Conservation (phyloP, 1,140 invertebrate species). For the Pseudomyrmex pallidus region DNA sequence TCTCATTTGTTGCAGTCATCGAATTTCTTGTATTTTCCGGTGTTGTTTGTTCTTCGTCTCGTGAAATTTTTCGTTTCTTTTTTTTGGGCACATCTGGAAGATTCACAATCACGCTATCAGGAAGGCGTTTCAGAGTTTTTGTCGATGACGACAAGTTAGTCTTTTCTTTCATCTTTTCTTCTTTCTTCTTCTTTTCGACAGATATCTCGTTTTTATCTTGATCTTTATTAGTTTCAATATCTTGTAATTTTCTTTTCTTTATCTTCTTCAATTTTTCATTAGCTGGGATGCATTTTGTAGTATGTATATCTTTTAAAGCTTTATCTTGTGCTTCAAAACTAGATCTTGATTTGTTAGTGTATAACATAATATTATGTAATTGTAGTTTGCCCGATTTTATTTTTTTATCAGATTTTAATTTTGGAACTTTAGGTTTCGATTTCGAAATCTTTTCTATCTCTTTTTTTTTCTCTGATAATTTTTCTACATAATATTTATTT, state of each 20-base stretch:
- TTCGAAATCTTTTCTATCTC: too few relatives aligned
- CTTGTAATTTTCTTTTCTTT: slow-evolving; percentile 20
- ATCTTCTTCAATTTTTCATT: slow-evolving; percentile 52
- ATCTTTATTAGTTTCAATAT: slow-evolving; percentile 41
- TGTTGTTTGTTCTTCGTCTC: slow-evolving; percentile 36
- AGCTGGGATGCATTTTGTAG: slow-evolving; percentile 24
- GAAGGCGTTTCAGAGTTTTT: slow-evolving; percentile 66
- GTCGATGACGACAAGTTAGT: not conserved
- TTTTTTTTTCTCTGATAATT: too few relatives aligned
- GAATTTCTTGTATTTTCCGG: slow-evolving; percentile 39
- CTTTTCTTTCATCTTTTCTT: not conserved
- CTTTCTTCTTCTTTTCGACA: not conserved
- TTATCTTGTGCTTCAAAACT: slow-evolving; percentile 17
- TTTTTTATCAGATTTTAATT: not conserved
- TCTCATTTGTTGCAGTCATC: not conserved
- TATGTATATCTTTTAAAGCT: slow-evolving; percentile 19
- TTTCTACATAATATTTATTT: too few relatives aligned
- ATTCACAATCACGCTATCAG: slow-evolving; percentile 69
- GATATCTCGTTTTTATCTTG: slow-evolving; percentile 28
- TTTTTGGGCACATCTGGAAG: slow-evolving; percentile 66
- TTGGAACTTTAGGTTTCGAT: not conserved
- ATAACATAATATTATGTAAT: not conserved
- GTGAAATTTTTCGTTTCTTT: slow-evolving; percentile 59
- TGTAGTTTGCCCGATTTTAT: not conserved
- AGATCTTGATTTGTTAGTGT: slow-evolving; percentile 28